These are phyloP conservation scores for Amblyornis subalaris DNA, from an alignment of 2,113 vertebrate genomes.

Conservation along the genomic window DNA sequence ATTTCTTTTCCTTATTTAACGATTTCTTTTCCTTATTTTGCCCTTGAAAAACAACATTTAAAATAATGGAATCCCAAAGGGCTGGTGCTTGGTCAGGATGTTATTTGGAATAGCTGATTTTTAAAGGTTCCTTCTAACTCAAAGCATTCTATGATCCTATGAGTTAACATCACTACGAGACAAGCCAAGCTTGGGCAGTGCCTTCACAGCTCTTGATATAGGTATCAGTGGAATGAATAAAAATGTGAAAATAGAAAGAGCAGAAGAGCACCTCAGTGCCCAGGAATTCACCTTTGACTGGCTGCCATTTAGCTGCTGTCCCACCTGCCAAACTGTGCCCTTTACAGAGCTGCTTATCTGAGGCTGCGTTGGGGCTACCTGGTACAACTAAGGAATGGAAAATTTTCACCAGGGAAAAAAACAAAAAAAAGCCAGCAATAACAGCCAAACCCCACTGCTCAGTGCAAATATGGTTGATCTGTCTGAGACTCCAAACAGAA, in stretches of 20 bases:
- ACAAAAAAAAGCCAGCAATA: not conserved
- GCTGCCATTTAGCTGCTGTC: conserved; percentile 12
- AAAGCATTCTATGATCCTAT: not conserved
- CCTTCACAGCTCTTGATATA: not conserved
- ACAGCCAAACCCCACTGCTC: not conserved
- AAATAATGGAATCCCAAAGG: not conserved
- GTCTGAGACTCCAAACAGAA: not conserved
- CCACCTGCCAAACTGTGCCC: not conserved
- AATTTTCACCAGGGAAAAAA: not conserved
- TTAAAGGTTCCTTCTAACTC: not conserved
- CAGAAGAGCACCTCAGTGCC: not conserved
- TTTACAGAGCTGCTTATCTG: not conserved
- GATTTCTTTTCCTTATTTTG: not conserved
- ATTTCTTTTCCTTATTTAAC: not conserved
- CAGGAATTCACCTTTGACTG: not conserved
- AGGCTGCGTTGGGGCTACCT: not conserved
- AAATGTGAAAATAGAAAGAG: not conserved
- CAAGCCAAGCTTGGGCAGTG: not conserved
- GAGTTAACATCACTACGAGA: not conserved
- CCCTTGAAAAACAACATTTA: not conserved
- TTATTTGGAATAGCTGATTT: not conserved
- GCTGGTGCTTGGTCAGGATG: not conserved
- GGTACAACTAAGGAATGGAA: not conserved
- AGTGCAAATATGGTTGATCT: not conserved
- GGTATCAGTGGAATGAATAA: not conserved